phyloP scores from a whole-genome alignment of 2,113 vertebrate genomes.

The Kobus ellipsiprymnus region DNA sequence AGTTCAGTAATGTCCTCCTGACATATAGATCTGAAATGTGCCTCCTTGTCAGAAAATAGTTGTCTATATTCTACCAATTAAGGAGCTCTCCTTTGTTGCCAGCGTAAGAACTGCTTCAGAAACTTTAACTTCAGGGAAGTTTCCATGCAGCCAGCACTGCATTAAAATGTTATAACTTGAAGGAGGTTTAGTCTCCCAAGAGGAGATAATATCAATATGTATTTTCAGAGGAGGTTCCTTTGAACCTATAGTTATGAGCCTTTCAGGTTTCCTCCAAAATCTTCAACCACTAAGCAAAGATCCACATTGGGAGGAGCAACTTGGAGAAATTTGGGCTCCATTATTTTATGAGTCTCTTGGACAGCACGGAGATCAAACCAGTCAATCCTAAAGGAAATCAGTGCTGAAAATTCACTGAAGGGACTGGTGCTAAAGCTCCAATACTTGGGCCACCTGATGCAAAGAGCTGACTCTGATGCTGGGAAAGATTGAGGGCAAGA shows the following conservation, averaged over 20 bases:
- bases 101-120: slow-evolving; percentile 46
- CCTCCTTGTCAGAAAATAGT: slow-evolving; percentile 74
- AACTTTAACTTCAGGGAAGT: slow-evolving; percentile 11
- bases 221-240: neutral
- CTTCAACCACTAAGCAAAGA: neutral
- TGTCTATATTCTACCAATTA: slow-evolving; percentile 63
- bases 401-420: neutral
- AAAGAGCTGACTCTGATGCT: neutral
- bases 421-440: neutral
- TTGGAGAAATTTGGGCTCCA: neutral
- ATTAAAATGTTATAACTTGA: neutral
- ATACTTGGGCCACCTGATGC: neutral
- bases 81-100: slow-evolving; percentile 70
- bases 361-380: neutral
- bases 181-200: slow-evolving; percentile 25
- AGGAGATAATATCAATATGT: neutral
- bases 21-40: slow-evolving; percentile 65
- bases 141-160: neutral
- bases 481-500: neutral
- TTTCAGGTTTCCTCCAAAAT: neutral
- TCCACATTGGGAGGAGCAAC: neutral
- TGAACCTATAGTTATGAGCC: neutral
- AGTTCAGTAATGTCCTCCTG: slow-evolving; percentile 38
- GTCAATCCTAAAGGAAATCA: neutral
- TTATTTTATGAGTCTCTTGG: neutral